These are phyloP conservation scores for Rattus norvegicus DNA, from an alignment of 2,113 vertebrate genomes.

Conservation along the genomic window GRCr8 NC_086020.1:51746001-51746500, in stretches of 20 bases:
- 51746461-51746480: not conserved
- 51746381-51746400: not conserved
- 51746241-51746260: not conserved
- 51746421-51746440: not conserved
- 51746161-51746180: not conserved
- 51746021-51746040: not conserved
- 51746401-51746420: not conserved
- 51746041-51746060: not conserved
- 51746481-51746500: not conserved
- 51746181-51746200: not conserved
- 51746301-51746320: not conserved
- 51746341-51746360: not conserved
- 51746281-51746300: not conserved
- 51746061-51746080: not conserved
- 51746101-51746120: not conserved
- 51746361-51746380: not conserved
- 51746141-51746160: not conserved
- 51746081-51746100: not conserved
- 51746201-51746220: no score
- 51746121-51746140: not conserved
- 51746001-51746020: not conserved
- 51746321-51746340: not conserved
- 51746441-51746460: not conserved
- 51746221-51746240: not conserved
- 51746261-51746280: not conserved